A percentile compares a stretch with the other conserved stretches of the same genome.
Conservation (phyloP, 92 coral and sea anemone species). For the Umimayanthus chanpuru region DNA sequence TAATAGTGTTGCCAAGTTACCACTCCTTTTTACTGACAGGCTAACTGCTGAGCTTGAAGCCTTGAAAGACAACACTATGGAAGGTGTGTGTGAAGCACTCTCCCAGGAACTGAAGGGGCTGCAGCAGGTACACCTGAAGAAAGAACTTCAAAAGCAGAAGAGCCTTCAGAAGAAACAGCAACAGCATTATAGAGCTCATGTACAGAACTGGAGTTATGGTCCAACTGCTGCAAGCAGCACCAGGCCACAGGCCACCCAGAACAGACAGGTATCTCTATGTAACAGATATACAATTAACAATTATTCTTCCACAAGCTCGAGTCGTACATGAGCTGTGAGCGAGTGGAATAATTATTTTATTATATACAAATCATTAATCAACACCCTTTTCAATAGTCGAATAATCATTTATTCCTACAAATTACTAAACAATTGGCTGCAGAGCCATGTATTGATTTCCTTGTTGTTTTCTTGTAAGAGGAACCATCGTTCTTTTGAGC, state of each 20-base stretch:
- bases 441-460: too few species aligned
- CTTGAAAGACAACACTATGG: constrained; percentile 70
- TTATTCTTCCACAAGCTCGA: too few species aligned
- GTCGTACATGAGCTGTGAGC: too few species aligned
- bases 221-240: background rate
- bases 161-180: constrained; percentile 32
- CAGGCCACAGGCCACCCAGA: constrained; percentile 13
- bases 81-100: constrained; percentile 76
- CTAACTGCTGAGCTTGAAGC: constrained; percentile 73
- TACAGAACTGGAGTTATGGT: constrained; percentile 31
- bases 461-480: too few species aligned
- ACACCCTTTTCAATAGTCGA: too few species aligned
- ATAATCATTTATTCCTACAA: too few species aligned
- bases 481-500: too few species aligned
- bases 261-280: background rate
- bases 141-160: constrained; percentile 65
- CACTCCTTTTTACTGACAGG: constrained; percentile 24
- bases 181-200: constrained; percentile 25
- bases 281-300: background rate
- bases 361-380: too few species aligned
- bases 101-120: constrained; percentile 69
- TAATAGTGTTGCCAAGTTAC: too few species aligned
- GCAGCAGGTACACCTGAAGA: constrained; percentile 65
- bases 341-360: too few species aligned
- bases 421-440: too few species aligned